phyloP scores from a whole-genome alignment of 2,113 vertebrate genomes.

The Cyphomyrus plagiostoma region DNA sequence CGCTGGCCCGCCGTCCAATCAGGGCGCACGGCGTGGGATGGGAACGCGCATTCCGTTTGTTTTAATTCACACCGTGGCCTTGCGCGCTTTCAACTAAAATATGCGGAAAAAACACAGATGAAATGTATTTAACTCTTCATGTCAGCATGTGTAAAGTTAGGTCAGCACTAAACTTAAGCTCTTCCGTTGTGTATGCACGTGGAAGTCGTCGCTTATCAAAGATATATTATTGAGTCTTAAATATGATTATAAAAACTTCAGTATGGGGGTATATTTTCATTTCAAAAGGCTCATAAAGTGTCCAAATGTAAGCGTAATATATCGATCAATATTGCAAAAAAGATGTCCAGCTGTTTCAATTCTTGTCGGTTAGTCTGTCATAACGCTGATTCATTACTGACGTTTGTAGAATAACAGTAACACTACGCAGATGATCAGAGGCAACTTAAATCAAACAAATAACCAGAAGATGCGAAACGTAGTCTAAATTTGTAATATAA shows the following conservation, averaged over 20 bases:
- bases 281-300: background rate
- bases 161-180: background rate
- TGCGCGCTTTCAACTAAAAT: constrained; percentile 34
- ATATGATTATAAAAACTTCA: constrained; percentile 11
- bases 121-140: constrained; percentile 1
- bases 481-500: background rate
- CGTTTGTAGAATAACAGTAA: background rate
- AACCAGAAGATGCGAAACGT: background rate
- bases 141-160: background rate
- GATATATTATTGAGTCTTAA: background rate
- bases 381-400: background rate
- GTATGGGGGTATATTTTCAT: background rate
- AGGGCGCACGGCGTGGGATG: constrained; percentile 33
- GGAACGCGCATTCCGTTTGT: constrained; percentile 43
- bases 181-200: background rate
- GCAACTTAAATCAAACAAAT: background rate
- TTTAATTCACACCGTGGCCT: constrained; percentile 40
- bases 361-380: background rate
- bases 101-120: background rate
- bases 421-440: background rate
- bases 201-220: background rate
- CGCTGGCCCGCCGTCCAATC: constrained; percentile 64
- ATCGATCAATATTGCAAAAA: background rate
- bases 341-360: background rate
- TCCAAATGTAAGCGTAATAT: background rate